Base-by-base conservation (phyloP, 2,113 vertebrate genomes). In the Zosterops japonicus region DNA sequence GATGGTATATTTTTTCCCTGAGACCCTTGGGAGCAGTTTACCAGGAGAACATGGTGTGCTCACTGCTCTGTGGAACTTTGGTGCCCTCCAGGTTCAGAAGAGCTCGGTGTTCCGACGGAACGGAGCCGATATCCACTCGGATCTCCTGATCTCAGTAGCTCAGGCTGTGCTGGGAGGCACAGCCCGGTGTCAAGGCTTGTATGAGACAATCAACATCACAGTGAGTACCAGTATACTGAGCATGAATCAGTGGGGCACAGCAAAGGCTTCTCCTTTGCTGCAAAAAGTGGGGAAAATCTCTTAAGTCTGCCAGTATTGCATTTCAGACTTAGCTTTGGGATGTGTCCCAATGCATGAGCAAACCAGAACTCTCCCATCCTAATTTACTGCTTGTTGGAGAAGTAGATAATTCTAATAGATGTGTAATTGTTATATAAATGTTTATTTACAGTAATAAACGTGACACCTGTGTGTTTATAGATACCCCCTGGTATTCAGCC, bases 101-200 rank as follows among this genome's bases (percentile, higher is more conserved):
- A 99, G 99, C 96, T 97, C 99, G 0, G 95, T 98, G 87, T 99
- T 99, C 97, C 98, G 98, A 97, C 98, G 99, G 80, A 99, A 99
- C 0, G 98, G 99, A 0, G 98, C 99, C n/a, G 99, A 99, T 72
- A 98, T 99, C 97, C 99, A 99, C 91, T 99, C 99, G 0, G 99
- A 99, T 77, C 98, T 99, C 67, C 96, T 92, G 6, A 95, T 99
- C 87, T 99, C 99, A 0, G 87, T 99, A 93, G 99, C 99, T 33
- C 99, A 99, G 97, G 99, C 99, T 11, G 95, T 99, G 74, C 98
- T 99, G 46, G 99, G 99, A 12, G 99, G 99, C 39, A 99, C 99
- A 8, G 98, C 98, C 85, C 97, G 98, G 49, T 60, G 99, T 8
- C 99, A 99, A 71, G 99, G 99, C 89, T 98, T 99, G 41, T 99